Evolutionary conservation across 1,140 invertebrate genomes (phyloP).

Genomic region (Vanessa atalanta): DNA sequence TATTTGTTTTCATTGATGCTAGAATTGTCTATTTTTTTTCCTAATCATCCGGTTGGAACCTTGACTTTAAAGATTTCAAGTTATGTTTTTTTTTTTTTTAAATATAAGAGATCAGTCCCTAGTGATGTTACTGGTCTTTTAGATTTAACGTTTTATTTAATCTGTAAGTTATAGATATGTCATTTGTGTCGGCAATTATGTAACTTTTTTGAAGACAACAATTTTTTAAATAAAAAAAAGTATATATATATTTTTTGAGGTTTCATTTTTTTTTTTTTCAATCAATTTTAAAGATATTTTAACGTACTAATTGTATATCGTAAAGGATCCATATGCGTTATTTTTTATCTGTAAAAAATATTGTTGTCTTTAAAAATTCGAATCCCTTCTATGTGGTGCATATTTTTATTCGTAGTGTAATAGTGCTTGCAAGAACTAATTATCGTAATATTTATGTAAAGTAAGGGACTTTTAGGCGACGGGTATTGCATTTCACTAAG

Average conservation of each 20-base stretch:
- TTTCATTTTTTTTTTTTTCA: constrained; percentile 11
- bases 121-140: constrained; percentile 33
- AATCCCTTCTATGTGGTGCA: constrained; percentile 43
- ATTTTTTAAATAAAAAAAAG: constrained; percentile 37
- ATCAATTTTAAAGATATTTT: constrained; percentile 18
- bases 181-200: constrained; percentile 43
- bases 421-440: constrained; percentile 42
- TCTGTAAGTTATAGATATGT: constrained; percentile 33
- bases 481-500: constrained; percentile 62
- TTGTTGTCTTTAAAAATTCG: constrained; percentile 43
- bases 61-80: constrained; percentile 2
- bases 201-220: constrained; percentile 45
- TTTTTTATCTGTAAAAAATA: constrained; percentile 18
- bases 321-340: background rate
- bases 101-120: constrained; percentile 28
- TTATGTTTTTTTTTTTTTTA: constrained; percentile 16
- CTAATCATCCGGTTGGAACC: constrained; percentile 22
- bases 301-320: constrained; percentile 6
- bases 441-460: constrained; percentile 43
- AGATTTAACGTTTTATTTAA: constrained; percentile 31
- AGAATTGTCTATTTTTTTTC: background rate
- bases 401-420: constrained; percentile 42
- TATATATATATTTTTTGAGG: constrained; percentile 1
- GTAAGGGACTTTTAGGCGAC: constrained; percentile 49
- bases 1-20: background rate